These are phyloP conservation scores for Nemopilema nomurai DNA, from an alignment of 30 jellyfish, hydroid and myxozoan genomes.

Conservation along the genomic window DNA sequence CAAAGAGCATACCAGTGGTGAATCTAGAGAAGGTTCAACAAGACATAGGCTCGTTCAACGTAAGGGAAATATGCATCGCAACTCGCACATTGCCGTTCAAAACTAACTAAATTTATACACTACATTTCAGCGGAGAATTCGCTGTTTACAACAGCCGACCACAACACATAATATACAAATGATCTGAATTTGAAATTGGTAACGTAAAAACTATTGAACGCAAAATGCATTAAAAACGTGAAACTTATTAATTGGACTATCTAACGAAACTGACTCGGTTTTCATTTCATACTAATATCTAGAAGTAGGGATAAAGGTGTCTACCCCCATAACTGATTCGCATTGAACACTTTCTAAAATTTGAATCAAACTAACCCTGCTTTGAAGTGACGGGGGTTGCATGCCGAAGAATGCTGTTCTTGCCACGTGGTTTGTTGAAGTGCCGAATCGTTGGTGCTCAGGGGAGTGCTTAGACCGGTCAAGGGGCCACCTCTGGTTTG, in stretches of 20 bases:
- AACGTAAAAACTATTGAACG: conserved; percentile 9
- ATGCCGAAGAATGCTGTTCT: no score
- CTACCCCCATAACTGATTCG: background rate
- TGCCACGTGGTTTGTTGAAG: no score
- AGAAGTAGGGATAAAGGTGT: background rate
- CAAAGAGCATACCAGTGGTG: no score
- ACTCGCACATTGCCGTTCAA: background rate
- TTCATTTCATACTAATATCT: background rate
- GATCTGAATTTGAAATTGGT: conserved; percentile 24
- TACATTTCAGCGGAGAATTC: conserved; percentile 22
- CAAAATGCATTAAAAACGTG: conserved; percentile 11
- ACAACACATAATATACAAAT: conserved; percentile 54
- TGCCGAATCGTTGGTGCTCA: no score
- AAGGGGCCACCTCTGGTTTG: no score
- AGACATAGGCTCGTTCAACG: background rate
- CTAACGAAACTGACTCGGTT: background rate
- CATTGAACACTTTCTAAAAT: no score
- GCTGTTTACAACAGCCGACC: conserved; percentile 59
- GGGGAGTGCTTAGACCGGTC: no score
- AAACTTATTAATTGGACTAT: background rate
- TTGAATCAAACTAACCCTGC: no score
- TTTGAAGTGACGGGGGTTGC: no score
- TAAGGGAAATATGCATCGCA: background rate
- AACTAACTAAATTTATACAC: background rate
- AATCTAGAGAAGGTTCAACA: background rate